phyloP scores from a whole-genome alignment of 2,113 vertebrate species.

The Glaucidium brasilianum region DNA sequence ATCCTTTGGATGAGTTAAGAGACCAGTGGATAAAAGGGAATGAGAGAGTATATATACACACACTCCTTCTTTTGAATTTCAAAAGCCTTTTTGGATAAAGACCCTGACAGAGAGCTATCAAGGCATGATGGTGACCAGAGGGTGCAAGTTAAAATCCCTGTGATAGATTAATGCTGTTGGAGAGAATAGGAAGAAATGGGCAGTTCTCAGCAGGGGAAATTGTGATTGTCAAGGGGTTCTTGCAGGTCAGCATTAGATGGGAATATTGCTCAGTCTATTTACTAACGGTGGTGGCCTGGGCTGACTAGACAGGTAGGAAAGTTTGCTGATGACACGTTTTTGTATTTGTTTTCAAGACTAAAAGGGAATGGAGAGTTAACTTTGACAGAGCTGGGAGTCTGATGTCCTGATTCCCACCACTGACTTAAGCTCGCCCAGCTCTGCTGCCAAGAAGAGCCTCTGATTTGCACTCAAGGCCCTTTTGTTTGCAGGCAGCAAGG shows the following conservation, averaged over 20 bases:
- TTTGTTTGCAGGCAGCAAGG: not conserved
- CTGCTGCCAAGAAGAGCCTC: not conserved
- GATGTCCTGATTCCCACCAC: not conserved
- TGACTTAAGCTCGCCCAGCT: not conserved
- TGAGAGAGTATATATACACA: constrained; percentile 12
- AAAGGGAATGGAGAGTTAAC: not conserved
- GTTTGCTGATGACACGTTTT: not conserved
- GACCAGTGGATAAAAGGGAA: constrained; percentile 54
- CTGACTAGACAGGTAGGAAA: not conserved
- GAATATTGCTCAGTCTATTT: not conserved
- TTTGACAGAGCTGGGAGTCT: not conserved
- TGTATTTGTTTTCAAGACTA: not conserved
- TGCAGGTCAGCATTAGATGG: not conserved
- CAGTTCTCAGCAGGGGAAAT: not conserved
- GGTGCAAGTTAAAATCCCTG: constrained; percentile 48
- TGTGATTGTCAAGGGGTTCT: not conserved
- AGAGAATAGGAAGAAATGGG: constrained; percentile 8
- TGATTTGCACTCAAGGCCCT: not conserved
- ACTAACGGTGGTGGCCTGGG: not conserved
- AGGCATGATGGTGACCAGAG: constrained; percentile 11
- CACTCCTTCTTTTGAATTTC: constrained; percentile 38
- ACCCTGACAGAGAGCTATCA: constrained; percentile 25
- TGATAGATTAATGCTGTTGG: constrained; percentile 22
- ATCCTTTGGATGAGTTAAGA: constrained; percentile 54
- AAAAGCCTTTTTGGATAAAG: constrained; percentile 35